Evolutionary conservation across 2,113 vertebrate genomes (phyloP).

Genomic region (Mastomys coucha): DNA sequence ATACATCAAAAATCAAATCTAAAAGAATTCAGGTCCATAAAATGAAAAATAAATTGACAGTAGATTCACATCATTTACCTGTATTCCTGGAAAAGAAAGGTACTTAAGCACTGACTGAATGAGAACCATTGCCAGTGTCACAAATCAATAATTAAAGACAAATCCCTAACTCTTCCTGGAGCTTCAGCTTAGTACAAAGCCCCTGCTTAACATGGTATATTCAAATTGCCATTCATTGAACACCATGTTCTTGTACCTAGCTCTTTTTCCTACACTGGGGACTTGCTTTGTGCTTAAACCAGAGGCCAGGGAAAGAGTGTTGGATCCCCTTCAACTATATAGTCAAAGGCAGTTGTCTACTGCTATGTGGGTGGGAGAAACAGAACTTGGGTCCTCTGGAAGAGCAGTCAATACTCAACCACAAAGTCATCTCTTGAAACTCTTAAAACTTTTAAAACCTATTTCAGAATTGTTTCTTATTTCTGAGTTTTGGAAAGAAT

Average conservation of each 20-base stretch:
- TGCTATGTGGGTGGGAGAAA: not conserved
- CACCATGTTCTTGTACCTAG: not conserved
- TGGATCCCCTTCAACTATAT: not conserved
- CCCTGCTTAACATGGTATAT: not conserved
- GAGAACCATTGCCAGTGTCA: not conserved
- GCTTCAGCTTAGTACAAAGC: not conserved
- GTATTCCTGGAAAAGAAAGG: too few relatives aligned
- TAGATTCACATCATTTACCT: not conserved
- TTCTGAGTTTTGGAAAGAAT: not conserved
- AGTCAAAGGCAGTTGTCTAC: not conserved
- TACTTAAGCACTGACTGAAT: not conserved
- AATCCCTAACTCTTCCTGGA: not conserved
- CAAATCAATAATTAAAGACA: not conserved
- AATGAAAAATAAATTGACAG: not conserved
- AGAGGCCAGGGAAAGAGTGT: not conserved
- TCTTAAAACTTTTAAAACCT: not conserved
- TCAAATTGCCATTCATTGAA: not conserved
- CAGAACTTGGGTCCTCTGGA: not conserved
- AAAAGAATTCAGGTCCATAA: not conserved
- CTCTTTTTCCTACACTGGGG: not conserved
- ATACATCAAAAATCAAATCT: not conserved
- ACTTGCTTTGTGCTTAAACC: not conserved
- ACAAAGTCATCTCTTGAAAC: not conserved
- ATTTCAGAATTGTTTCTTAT: not conserved
- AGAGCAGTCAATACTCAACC: not conserved